A percentile compares a stretch with the other conserved stretches of the same genome.
Evolutionary conservation across 1,140 invertebrate genomes (phyloP).

Genomic region (Drosophila yakuba): DNA sequence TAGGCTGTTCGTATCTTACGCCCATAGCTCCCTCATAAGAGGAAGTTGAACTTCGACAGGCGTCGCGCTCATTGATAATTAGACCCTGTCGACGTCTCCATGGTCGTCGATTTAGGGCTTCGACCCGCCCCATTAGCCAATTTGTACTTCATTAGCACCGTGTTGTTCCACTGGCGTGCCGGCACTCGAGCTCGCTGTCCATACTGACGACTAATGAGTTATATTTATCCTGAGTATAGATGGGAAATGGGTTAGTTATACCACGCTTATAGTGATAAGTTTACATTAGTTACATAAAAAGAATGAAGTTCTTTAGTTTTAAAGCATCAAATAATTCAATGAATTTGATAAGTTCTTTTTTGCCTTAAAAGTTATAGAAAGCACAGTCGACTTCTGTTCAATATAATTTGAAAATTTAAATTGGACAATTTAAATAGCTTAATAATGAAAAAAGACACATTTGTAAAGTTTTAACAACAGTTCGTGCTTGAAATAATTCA

Average conservation of each 20-base stretch:
- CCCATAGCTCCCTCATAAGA: constrained; percentile 38
- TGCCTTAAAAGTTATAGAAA: too few species aligned
- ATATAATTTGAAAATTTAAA: too few species aligned
- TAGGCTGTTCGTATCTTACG: constrained; percentile 7
- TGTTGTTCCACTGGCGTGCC: constrained; percentile 21
- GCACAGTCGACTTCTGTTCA: too few species aligned
- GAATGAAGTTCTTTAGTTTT: too few species aligned
- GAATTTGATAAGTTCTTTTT: not conserved
- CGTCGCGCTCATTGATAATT: constrained; percentile 71
- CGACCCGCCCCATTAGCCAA: constrained; percentile 64
- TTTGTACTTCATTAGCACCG: constrained; percentile 79
- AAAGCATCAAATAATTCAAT: not conserved
- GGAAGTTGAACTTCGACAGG: constrained; percentile 48
- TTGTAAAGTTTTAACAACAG: not conserved
- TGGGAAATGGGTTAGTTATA: constrained; percentile 6
- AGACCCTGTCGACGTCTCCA: constrained; percentile 37
- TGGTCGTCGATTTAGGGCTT: constrained; percentile 6
- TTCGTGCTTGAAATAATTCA: constrained; percentile 1
- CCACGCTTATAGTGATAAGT: too few species aligned
- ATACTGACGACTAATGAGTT: constrained; percentile 43
- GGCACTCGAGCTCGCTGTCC: constrained; percentile 11
- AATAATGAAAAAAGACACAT: too few species aligned
- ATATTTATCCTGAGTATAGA: constrained; percentile 18
- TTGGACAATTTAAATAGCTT: too few species aligned
- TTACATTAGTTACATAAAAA: too few species aligned